Evolutionary conservation across 2,888 invertebrate genomes (phyloP).

Genomic region (Poecilobothrus nobilitatus): DNA sequence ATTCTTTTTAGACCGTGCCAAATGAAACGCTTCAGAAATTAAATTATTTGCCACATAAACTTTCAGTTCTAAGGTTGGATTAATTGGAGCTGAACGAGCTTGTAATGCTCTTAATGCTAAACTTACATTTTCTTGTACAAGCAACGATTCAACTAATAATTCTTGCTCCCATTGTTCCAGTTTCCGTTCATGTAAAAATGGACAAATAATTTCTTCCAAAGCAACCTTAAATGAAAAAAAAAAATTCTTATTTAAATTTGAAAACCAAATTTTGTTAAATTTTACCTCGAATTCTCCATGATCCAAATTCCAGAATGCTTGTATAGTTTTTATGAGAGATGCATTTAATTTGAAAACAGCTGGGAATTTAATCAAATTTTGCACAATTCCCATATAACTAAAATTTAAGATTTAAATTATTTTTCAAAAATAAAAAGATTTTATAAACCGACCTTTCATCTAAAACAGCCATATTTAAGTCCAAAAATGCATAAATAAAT

Average conservation of each 20-base stretch:
- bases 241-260: constrained; percentile 12
- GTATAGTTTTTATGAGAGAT: constrained; percentile 66
- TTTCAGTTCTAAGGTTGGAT: constrained; percentile 31
- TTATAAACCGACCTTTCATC: constrained; percentile 45
- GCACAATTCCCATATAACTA: constrained; percentile 55
- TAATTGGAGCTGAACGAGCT: constrained; percentile 31
- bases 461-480: constrained; percentile 64
- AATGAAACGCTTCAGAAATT: constrained; percentile 39
- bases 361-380: constrained; percentile 69
- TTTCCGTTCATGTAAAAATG: constrained; percentile 30
- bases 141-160: constrained; percentile 34
- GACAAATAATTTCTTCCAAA: constrained; percentile 35
- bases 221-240: constrained; percentile 27
- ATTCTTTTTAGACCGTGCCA: constrained; percentile 35
- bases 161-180: constrained; percentile 37
- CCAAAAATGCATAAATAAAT: constrained; percentile 71
- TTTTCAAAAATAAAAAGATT: neutral
- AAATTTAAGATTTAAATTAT: constrained; percentile 15
- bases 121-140: constrained; percentile 30
- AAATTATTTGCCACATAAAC: constrained; percentile 38
- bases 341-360: constrained; percentile 68
- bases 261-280: constrained; percentile 1
- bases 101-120: constrained; percentile 34
- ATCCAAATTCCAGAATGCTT: constrained; percentile 85
- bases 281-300: constrained; percentile 66